phyloP scores from a whole-genome alignment of 2,888 invertebrate genomes.

The Papilio gigon region DNA sequence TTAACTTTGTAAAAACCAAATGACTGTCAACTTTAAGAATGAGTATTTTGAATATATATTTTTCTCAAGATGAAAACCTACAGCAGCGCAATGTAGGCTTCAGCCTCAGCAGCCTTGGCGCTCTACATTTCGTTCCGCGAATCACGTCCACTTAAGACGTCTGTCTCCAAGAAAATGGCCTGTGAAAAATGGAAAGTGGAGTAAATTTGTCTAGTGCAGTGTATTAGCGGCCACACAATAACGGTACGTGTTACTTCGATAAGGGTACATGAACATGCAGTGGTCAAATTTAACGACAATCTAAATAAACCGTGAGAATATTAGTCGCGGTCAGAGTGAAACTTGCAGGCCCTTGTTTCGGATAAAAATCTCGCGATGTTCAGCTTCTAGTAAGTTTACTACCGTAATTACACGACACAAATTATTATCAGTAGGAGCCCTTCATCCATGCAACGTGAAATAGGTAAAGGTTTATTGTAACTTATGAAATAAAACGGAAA shows the following conservation, averaged over 20 bases:
- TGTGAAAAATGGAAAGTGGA: slow-evolving; percentile 81
- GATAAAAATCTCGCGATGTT: slow-evolving; percentile 68
- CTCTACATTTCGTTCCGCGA: slow-evolving; percentile 70
- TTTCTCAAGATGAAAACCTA: not conserved
- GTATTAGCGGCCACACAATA: slow-evolving; percentile 68
- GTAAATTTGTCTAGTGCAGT: slow-evolving; percentile 76
- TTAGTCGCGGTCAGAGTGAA: slow-evolving; percentile 59
- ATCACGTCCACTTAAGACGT: slow-evolving; percentile 67
- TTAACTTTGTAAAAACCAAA: not conserved
- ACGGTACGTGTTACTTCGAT: slow-evolving; percentile 63
- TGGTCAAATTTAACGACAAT: slow-evolving; percentile 60
- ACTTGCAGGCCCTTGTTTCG: slow-evolving; percentile 64
- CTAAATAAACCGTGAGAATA: slow-evolving; percentile 71
- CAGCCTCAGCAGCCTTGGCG: slow-evolving; percentile 61
- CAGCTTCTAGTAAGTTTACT: slow-evolving; percentile 57
- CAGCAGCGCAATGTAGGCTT: slow-evolving; percentile 13
- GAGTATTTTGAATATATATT: not conserved
- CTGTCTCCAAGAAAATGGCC: slow-evolving; percentile 70
- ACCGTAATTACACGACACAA: slow-evolving; percentile 34
- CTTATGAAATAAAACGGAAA: not conserved
- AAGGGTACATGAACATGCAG: slow-evolving; percentile 57
- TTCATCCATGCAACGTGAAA: not conserved
- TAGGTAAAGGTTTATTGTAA: not conserved
- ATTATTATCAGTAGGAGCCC: not conserved
- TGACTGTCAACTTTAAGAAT: not conserved